Conservation (phyloP, 2,888 invertebrate species). For the Platycheirus albimanus region DNA sequence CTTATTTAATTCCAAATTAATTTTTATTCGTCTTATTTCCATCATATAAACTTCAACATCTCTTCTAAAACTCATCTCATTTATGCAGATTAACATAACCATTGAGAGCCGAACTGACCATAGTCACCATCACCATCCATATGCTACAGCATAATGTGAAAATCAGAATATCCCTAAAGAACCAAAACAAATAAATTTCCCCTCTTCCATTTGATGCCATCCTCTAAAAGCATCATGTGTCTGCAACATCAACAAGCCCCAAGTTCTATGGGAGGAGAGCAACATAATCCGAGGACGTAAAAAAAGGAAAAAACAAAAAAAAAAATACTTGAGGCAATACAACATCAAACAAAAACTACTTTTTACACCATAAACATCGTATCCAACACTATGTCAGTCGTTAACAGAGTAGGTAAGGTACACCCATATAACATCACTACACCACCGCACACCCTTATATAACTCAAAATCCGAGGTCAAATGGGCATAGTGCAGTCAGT, state of each 20-base stretch:
- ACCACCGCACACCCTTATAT: conserved; percentile 59
- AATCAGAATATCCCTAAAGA: neutral
- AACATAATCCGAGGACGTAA: conserved; percentile 34
- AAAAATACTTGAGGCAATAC: conserved; percentile 23
- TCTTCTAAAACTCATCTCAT: no score
- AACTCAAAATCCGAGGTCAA: conserved; percentile 62
- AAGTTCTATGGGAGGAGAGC: conserved; percentile 65
- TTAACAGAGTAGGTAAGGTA: conserved; percentile 35
- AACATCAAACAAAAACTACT: conserved; percentile 57
- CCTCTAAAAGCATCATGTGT: conserved; percentile 49
- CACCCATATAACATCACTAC: conserved; percentile 40
- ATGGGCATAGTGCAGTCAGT: conserved; percentile 69
- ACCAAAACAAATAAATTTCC: conserved; percentile 34
- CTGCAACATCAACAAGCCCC: conserved; percentile 52
- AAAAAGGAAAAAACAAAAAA: conserved; percentile 34
- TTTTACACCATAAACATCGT: conserved; percentile 73
- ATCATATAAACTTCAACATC: no score
- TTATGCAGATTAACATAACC: no score
- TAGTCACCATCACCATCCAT: conserved; percentile 29
- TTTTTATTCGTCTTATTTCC: no score
- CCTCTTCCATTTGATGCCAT: conserved; percentile 19
- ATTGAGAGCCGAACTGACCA: conserved; percentile 25
- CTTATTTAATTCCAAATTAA: no score
- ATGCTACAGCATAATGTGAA: conserved; percentile 17
- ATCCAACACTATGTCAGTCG: conserved; percentile 69